These are phyloP conservation scores for Thalassoma bifasciatum DNA, from an alignment of 2,113 vertebrate genomes.

Conservation along the genomic window DNA sequence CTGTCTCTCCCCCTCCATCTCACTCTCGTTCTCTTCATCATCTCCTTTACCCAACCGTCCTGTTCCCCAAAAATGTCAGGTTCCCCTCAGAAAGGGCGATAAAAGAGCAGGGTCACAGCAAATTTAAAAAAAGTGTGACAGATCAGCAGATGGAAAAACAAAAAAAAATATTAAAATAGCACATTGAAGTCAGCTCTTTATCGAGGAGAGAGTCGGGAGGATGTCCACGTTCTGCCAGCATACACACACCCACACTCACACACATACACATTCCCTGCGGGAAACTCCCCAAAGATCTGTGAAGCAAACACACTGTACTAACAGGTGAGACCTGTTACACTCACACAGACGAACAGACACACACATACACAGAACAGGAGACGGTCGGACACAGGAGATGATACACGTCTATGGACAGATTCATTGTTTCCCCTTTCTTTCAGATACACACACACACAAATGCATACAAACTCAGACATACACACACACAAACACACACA, in stretches of 20 bases:
- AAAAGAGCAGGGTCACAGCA: constrained; percentile 70
- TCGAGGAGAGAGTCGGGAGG: constrained; percentile 53
- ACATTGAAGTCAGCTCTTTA: constrained; percentile 64
- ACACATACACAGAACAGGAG: constrained; percentile 35
- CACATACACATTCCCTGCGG: constrained; percentile 64
- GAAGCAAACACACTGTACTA: constrained; percentile 44
- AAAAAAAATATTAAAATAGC: constrained; percentile 63
- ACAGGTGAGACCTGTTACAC: constrained; percentile 46
- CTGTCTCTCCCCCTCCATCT: constrained; percentile 80
- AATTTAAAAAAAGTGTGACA: constrained; percentile 68
- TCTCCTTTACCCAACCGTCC: constrained; percentile 71
- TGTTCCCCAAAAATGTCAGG: constrained; percentile 52
- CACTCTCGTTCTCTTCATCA: constrained; percentile 63
- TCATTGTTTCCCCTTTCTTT: constrained; percentile 38
- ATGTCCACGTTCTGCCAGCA: constrained; percentile 42
- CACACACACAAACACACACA: constrained; percentile 6
- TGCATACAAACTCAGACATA: background rate
- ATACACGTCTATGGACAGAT: constrained; percentile 50
- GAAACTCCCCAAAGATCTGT: constrained; percentile 38
- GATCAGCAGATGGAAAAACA: constrained; percentile 35
- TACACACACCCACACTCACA: constrained; percentile 20
- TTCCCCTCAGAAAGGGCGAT: constrained; percentile 53
- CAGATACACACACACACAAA: constrained; percentile 6
- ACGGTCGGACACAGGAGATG: constrained; percentile 72
- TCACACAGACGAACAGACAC: constrained; percentile 33